A percentile compares a stretch with the other conserved stretches of the same genome.
Conservation (phyloP, 2,888 invertebrate species). For the Xanthorhoe spadicearia region DNA sequence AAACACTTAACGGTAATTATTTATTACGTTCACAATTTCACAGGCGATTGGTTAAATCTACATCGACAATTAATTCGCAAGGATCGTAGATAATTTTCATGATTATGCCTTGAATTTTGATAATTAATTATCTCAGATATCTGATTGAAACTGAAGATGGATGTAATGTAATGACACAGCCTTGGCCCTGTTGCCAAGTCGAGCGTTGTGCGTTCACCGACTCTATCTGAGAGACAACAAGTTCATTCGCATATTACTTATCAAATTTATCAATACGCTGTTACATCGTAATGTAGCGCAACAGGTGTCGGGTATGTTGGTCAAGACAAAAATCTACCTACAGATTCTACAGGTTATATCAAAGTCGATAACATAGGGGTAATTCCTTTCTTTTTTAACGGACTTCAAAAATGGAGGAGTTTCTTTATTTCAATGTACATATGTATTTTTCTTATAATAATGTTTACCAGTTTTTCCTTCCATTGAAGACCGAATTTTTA, state of each 20-base stretch:
- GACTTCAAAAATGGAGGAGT: too few relatives aligned
- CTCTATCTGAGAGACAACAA: constrained; percentile 29
- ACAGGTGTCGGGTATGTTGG: constrained; percentile 12
- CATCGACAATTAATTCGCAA: too few relatives aligned
- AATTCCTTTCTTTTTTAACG: too few relatives aligned
- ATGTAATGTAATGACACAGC: constrained; percentile 20
- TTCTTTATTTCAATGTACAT: too few relatives aligned
- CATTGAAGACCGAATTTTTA: too few relatives aligned
- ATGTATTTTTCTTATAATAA: too few relatives aligned
- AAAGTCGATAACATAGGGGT: neutral
- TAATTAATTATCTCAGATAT: neutral
- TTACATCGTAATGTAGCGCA: constrained; percentile 19
- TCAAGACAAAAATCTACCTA: neutral
- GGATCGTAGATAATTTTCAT: too few relatives aligned
- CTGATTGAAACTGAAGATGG: neutral
- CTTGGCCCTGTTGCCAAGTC: constrained; percentile 29
- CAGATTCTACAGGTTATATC: neutral
- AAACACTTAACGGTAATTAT: too few relatives aligned
- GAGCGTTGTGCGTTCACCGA: constrained; percentile 28
- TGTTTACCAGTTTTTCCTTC: too few relatives aligned
- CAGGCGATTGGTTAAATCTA: too few relatives aligned
- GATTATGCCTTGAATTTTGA: too few relatives aligned
- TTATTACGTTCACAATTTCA: too few relatives aligned
- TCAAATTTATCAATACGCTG: neutral
- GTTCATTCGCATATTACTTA: constrained; percentile 29